A percentile compares a stretch with the other conserved stretches of the same genome.
phyloP scores from a whole-genome alignment of 2,888 invertebrate species.

The Geophilus truncorum region DNA sequence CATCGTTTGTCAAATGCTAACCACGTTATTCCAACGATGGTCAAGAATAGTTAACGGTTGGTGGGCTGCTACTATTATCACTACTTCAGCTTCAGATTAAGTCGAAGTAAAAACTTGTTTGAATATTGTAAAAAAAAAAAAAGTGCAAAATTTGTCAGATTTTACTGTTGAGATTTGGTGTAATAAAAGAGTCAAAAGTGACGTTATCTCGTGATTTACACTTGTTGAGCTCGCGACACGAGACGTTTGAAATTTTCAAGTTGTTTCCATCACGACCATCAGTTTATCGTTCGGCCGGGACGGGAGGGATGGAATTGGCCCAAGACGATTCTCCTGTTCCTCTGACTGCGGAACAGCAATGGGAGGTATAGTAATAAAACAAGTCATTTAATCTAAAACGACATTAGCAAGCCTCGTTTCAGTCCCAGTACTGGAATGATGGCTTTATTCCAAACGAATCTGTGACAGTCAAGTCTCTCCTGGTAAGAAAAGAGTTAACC shows the following conservation, averaged over 20 bases:
- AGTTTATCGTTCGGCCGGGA: conserved; percentile 4
- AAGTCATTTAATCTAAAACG: neutral
- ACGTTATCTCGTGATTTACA: neutral
- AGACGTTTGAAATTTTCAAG: no score
- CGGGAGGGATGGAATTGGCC: conserved; percentile 16
- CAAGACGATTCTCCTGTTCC: conserved; percentile 12
- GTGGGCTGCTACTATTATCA: neutral
- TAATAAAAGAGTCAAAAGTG: neutral
- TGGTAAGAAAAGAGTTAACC: neutral
- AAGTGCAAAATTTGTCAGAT: no score
- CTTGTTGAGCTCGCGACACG: neutral
- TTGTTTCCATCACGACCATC: neutral
- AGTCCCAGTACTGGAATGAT: neutral
- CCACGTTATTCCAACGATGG: neutral
- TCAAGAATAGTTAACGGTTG: neutral
- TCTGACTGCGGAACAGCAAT: neutral
- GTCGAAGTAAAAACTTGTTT: no score
- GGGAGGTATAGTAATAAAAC: neutral
- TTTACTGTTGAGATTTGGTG: no score
- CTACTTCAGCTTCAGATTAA: no score
- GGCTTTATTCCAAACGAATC: neutral
- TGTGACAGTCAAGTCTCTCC: neutral
- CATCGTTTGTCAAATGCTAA: neutral
- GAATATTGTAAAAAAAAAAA: no score
- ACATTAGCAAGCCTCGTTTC: neutral